These are phyloP conservation scores for Lathamus discolor DNA, from an alignment of 2,113 vertebrate species.

Conservation along the genomic window DNA sequence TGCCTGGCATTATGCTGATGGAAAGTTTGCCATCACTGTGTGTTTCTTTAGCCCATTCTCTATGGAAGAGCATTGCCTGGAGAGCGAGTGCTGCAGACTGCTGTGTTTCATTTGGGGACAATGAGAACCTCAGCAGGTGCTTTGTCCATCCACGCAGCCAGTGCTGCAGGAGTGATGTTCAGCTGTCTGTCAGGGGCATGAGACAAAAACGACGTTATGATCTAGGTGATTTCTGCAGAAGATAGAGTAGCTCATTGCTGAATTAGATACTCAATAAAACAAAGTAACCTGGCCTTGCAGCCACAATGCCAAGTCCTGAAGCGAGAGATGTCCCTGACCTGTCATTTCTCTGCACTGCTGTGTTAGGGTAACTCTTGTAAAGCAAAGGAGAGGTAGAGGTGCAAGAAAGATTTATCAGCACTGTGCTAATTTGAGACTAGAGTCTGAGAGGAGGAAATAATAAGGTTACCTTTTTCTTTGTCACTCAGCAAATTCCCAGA, in stretches of 20 bases:
- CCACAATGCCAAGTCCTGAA: not conserved
- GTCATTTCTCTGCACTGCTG: not conserved
- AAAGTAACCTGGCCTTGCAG: not conserved
- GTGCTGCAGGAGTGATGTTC: not conserved
- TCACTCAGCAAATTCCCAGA: slow-evolving; percentile 1
- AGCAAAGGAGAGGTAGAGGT: not conserved
- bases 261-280: not conserved
- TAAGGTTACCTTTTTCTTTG: not conserved
- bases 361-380: not conserved
- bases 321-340: accelerated
- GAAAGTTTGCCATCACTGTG: not conserved
- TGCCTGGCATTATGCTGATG: not conserved
- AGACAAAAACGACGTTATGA: not conserved
- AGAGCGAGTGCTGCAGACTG: not conserved
- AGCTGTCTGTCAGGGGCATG: not conserved
- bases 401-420: not conserved
- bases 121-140: not conserved
- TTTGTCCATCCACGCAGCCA: not conserved
- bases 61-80: not conserved
- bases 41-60: not conserved
- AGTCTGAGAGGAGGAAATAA: not conserved
- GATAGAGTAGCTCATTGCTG: not conserved
- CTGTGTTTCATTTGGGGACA: not conserved
- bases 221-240: not conserved
- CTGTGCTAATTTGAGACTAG: not conserved